These are phyloP conservation scores for Phataginus tricuspis DNA, from an alignment of 2,797 vertebrate species.

Conservation along the genomic window DNA sequence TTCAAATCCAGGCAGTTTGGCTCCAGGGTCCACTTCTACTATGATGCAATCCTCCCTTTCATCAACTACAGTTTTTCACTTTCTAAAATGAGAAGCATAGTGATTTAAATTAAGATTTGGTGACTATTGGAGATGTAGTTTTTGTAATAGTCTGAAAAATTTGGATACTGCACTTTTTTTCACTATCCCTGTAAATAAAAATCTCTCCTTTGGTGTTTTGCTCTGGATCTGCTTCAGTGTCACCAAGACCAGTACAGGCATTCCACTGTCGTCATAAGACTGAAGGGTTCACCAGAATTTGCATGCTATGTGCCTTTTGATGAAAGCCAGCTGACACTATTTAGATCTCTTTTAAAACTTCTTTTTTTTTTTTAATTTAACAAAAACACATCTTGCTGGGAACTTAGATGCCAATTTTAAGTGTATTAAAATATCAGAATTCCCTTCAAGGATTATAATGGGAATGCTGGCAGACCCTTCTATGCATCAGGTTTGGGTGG, in stretches of 20 bases:
- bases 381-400: constrained; percentile 49
- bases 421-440: constrained; percentile 78
- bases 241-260: neutral
- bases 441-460: constrained; percentile 79
- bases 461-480: constrained; percentile 82
- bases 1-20: neutral
- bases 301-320: neutral
- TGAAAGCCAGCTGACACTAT: constrained; percentile 31
- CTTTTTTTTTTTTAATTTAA: constrained; percentile 55
- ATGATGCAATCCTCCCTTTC: neutral
- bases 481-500: constrained; percentile 82
- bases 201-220: neutral
- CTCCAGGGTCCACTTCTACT: neutral
- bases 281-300: neutral
- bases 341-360: constrained; percentile 23
- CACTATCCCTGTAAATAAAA: neutral
- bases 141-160: neutral
- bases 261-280: neutral
- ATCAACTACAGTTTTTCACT: neutral
- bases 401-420: constrained; percentile 76
- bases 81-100: constrained; percentile 14
- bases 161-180: neutral
- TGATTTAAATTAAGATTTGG: neutral
- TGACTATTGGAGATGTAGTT: neutral
- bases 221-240: constrained; percentile 45